Evolutionary conservation across 2,113 vertebrate species (phyloP).

Genomic region (Rhinoptilus africanus): DNA sequence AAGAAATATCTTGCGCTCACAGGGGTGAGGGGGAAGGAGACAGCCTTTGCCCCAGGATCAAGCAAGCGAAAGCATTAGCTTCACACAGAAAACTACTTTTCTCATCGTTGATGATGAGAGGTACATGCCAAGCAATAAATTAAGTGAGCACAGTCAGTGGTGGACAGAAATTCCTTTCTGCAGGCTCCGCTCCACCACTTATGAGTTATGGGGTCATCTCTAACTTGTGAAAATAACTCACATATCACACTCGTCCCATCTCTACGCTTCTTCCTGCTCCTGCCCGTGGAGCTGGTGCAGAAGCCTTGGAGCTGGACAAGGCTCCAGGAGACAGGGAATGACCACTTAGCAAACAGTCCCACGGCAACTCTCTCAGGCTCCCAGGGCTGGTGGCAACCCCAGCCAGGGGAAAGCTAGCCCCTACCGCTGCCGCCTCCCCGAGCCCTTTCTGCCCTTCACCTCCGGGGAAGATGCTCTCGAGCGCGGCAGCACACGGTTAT

Average conservation of each 20-base stretch:
- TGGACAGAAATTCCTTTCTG: constrained; percentile 53
- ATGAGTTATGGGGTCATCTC: constrained; percentile 51
- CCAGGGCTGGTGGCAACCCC: rapidly evolving
- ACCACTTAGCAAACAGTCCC: background rate
- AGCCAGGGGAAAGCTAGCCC: rapidly evolving
- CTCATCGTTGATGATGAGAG: constrained; percentile 12
- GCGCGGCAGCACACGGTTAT: background rate
- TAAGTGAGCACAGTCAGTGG: background rate
- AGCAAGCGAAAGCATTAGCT: background rate
- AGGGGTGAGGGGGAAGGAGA: background rate
- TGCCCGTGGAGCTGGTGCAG: background rate
- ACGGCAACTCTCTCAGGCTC: background rate
- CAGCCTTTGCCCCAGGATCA: background rate
- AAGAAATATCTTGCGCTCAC: background rate
- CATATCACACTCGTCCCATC: constrained; percentile 33
- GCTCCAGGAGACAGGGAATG: background rate
- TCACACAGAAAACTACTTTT: background rate
- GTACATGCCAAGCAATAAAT: constrained; percentile 50
- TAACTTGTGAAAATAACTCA: constrained; percentile 65
- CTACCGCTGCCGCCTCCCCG: background rate
- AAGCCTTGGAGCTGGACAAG: background rate
- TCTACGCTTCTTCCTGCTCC: background rate
- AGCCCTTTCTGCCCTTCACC: background rate
- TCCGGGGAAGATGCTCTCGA: background rate
- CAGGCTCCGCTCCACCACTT: constrained; percentile 41